Evolutionary conservation across 2,113 vertebrate species (phyloP).

Genomic region (Hystrix cristata): DNA sequence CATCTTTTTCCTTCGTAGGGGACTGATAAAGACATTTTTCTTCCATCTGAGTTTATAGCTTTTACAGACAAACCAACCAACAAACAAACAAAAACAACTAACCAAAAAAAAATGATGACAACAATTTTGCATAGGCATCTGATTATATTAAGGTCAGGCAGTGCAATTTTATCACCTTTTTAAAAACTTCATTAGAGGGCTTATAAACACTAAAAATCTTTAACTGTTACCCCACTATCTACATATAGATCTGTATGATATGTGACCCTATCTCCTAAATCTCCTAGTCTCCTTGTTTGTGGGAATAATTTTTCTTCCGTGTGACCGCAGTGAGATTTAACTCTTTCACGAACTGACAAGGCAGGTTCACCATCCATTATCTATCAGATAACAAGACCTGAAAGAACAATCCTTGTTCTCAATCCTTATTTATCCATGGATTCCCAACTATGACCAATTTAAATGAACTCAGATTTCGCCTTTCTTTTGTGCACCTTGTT

Average conservation of each 20-base stretch:
- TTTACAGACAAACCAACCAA: background rate
- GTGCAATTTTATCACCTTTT: background rate
- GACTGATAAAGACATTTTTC: background rate
- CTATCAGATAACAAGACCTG: background rate
- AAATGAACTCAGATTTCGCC: background rate
- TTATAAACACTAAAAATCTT: background rate
- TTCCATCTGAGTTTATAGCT: background rate
- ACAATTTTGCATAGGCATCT: background rate
- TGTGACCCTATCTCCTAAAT: background rate
- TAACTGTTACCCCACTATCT: background rate
- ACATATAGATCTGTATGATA: background rate
- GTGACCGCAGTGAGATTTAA: background rate
- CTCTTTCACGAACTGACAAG: background rate
- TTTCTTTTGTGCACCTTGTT: background rate
- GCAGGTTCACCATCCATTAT: background rate
- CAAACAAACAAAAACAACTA: background rate
- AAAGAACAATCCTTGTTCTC: background rate
- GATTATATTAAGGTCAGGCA: background rate
- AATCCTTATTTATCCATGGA: background rate
- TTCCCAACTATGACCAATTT: background rate
- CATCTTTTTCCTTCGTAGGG: background rate
- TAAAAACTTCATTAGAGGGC: background rate
- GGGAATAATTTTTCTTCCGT: background rate
- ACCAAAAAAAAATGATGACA: background rate
- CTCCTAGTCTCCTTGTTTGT: background rate